phyloP scores from a whole-genome alignment of 2,113 vertebrate species.

The Tragelaphus imberbis region DNA sequence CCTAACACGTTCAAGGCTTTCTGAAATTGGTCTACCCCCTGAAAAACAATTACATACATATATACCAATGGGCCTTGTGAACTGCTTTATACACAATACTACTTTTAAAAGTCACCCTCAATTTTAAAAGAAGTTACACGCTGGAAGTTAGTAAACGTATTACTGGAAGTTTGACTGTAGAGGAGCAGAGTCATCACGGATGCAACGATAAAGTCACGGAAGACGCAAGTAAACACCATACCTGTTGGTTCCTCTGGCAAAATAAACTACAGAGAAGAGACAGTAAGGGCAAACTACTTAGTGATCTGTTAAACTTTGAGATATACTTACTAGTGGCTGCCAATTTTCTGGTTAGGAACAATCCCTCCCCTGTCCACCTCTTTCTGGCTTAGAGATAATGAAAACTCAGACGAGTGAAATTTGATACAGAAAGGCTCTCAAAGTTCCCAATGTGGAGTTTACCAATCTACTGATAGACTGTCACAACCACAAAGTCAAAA shows the following conservation, averaged over 20 bases:
- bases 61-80: background rate
- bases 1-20: constrained; percentile 56
- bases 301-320: background rate
- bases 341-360: background rate
- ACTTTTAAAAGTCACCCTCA: background rate
- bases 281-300: background rate
- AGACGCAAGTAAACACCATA: background rate
- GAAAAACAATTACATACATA: constrained; percentile 28
- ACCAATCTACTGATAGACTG: background rate
- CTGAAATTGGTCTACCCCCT: constrained; percentile 74
- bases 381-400: background rate
- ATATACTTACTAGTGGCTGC: background rate
- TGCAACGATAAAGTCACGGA: background rate
- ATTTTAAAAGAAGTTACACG: background rate
- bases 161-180: background rate
- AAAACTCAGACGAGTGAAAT: background rate
- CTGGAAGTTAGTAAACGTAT: background rate
- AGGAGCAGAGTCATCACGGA: background rate
- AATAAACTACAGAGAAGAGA: background rate
- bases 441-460: background rate
- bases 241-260: background rate
- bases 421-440: background rate
- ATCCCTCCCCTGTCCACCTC: background rate
- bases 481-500: background rate
- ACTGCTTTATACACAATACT: background rate